Evolutionary conservation across 2,888 invertebrate genomes (phyloP).

Genomic region (Xylocampa areola): DNA sequence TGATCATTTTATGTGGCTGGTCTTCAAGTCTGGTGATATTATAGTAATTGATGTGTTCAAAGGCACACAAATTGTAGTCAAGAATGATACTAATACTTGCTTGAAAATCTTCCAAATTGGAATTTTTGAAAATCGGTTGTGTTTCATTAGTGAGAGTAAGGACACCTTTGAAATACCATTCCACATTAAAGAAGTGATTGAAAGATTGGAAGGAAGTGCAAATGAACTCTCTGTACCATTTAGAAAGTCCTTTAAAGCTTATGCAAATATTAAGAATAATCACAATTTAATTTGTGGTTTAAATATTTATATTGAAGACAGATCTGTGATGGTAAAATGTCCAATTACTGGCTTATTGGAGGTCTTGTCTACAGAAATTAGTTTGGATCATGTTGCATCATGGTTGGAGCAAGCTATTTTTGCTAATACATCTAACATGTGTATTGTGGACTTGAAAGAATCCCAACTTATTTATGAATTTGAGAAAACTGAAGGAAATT

Average conservation of each 20-base stretch:
- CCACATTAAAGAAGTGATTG: conserved; percentile 62
- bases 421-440: conserved; percentile 71
- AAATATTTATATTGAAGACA: conserved; percentile 62
- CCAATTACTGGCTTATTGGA: conserved; percentile 73
- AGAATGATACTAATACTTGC: conserved; percentile 62
- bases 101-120: conserved; percentile 71
- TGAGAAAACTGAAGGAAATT: conserved; percentile 63
- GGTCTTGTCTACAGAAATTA: conserved; percentile 54
- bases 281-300: conserved; percentile 64
- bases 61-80: conserved; percentile 66
- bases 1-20: conserved; percentile 75
- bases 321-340: conserved; percentile 68
- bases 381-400: conserved; percentile 63
- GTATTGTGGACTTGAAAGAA: conserved; percentile 71
- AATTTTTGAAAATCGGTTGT: conserved; percentile 59
- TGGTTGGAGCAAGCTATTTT: conserved; percentile 75
- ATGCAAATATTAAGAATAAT: conserved; percentile 35
- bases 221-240: conserved; percentile 64
- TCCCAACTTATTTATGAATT: conserved; percentile 70
- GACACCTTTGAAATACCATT: conserved; percentile 69
- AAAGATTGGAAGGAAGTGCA: conserved; percentile 62
- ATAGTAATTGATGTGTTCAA: conserved; percentile 67
- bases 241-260: conserved; percentile 60
- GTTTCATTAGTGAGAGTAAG: conserved; percentile 78
- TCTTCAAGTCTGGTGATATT: conserved; percentile 73